phyloP scores from a whole-genome alignment of 2,888 invertebrate genomes.

The Lasioglossum vierecki region DNA sequence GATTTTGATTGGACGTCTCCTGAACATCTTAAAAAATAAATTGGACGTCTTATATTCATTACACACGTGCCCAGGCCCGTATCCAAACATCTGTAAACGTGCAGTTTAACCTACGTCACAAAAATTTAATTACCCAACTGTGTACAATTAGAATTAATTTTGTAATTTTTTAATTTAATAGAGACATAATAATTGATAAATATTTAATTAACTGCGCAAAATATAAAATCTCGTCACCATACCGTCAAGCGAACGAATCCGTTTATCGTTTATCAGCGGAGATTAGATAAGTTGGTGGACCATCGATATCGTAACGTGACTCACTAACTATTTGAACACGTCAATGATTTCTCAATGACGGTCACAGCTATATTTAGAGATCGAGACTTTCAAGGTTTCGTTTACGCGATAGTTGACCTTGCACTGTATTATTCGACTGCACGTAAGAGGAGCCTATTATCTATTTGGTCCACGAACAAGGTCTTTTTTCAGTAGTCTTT shows the following conservation, averaged over 20 bases:
- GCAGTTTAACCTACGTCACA: too few relatives aligned
- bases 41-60: too few relatives aligned
- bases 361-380: neutral
- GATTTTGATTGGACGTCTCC: too few relatives aligned
- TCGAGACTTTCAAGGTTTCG: constrained; percentile 3
- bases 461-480: neutral
- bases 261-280: constrained; percentile 31
- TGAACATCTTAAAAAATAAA: too few relatives aligned
- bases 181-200: neutral
- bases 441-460: neutral
- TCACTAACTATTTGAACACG: neutral
- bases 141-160: too few relatives aligned
- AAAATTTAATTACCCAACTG: too few relatives aligned
- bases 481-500: neutral
- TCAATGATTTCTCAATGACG: constrained; percentile 16
- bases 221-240: constrained; percentile 9
- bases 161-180: too few relatives aligned
- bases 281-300: constrained; percentile 62
- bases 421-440: neutral
- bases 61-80: too few relatives aligned
- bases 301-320: constrained; percentile 42
- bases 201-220: neutral
- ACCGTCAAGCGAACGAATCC: neutral
- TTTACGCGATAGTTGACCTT: neutral
- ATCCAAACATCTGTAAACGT: too few relatives aligned